Conservation (phyloP, 2,888 invertebrate genomes). For the Lasioglossum vierecki region DNA sequence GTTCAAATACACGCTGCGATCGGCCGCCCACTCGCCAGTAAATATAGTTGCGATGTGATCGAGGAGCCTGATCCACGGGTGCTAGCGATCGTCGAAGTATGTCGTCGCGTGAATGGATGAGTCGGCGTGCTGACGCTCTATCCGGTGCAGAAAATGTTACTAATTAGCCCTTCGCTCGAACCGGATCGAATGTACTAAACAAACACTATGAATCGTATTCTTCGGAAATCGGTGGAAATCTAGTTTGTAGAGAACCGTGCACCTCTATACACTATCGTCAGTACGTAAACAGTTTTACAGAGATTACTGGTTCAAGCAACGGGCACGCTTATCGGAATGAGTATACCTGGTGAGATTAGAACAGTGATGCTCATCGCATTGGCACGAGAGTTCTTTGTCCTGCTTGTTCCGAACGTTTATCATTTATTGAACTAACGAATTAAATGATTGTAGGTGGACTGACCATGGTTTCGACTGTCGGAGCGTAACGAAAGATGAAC, state of each 20-base stretch:
- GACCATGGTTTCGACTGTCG: neutral
- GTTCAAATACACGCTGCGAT: slow-evolving; percentile 48
- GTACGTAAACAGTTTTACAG: neutral
- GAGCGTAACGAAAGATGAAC: neutral
- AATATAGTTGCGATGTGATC: slow-evolving; percentile 42
- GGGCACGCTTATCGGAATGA: slow-evolving; percentile 46
- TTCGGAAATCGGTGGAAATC: neutral
- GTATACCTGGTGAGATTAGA: slow-evolving; percentile 55
- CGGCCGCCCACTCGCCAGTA: slow-evolving; percentile 47
- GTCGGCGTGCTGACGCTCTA: slow-evolving; percentile 5
- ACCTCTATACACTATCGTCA: neutral
- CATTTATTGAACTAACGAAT: slow-evolving; percentile 1
- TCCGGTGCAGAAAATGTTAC: neutral
- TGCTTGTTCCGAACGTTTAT: neutral
- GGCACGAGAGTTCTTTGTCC: neutral
- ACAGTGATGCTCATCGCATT: slow-evolving; percentile 34
- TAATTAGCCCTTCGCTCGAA: neutral
- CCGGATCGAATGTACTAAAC: neutral
- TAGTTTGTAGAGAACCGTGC: neutral
- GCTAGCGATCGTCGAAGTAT: slow-evolving; percentile 50
- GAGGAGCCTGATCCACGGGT: slow-evolving; percentile 38
- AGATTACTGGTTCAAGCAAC: slow-evolving; percentile 11
- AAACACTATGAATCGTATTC: neutral
- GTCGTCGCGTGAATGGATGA: slow-evolving; percentile 60
- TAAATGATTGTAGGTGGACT: neutral